phyloP scores from a whole-genome alignment of 2,888 invertebrate species.

The Cryptocheilus praepositus region DNA sequence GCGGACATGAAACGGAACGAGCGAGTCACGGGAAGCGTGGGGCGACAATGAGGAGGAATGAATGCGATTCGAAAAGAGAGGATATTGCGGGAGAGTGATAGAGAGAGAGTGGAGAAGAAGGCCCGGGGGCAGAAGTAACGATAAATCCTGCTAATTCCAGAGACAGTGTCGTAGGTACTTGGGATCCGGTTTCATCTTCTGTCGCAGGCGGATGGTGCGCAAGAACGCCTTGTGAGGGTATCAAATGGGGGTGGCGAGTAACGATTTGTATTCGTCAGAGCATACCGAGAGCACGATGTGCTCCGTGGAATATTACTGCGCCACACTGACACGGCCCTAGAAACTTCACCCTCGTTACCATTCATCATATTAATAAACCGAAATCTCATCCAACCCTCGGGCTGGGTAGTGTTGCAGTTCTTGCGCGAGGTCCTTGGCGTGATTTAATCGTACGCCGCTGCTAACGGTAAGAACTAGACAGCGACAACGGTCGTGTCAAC shows the following conservation, averaged over 20 bases:
- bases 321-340: slow-evolving; percentile 31
- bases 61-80: slow-evolving; percentile 7
- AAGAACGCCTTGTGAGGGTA: slow-evolving; percentile 49
- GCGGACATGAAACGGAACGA: too few species aligned
- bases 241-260: slow-evolving; percentile 45
- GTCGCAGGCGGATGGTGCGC: slow-evolving; percentile 42
- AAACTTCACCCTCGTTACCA: slow-evolving; percentile 55
- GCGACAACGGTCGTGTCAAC: too few species aligned
- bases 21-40: too few species aligned
- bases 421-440: too few species aligned
- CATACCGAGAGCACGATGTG: slow-evolving; percentile 37
- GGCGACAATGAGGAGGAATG: background rate
- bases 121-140: slow-evolving; percentile 28
- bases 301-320: slow-evolving; percentile 45
- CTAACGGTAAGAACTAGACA: too few species aligned
- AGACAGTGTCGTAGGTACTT: slow-evolving; percentile 37
- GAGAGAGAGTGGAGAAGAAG: slow-evolving; percentile 15
- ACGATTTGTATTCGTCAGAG: slow-evolving; percentile 60
- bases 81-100: slow-evolving; percentile 4
- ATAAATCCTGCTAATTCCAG: slow-evolving; percentile 48
- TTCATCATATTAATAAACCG: slow-evolving; percentile 62
- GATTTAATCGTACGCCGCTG: too few species aligned
- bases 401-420: too few species aligned
- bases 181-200: slow-evolving; percentile 49
- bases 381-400: slow-evolving; percentile 16